phyloP scores from a whole-genome alignment of 2,888 invertebrate species.

The Scrobipalpa atriplicella region DNA sequence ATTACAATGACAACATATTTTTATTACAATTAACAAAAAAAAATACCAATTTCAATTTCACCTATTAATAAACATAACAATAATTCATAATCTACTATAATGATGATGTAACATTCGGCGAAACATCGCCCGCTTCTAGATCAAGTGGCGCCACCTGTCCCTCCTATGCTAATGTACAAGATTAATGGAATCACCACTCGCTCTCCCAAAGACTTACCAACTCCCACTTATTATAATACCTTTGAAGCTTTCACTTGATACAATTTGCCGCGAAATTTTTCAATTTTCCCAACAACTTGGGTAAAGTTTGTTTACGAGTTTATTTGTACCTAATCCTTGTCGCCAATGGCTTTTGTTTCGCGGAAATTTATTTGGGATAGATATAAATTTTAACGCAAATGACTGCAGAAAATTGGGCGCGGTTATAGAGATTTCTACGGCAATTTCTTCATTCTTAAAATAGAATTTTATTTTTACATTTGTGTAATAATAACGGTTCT shows the following conservation, averaged over 20 bases:
- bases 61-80: no score
- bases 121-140: conserved; percentile 48
- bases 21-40: no score
- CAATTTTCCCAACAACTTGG: conserved; percentile 34
- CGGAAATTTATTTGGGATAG: conserved; percentile 29
- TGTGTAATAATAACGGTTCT: neutral
- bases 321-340: conserved; percentile 27
- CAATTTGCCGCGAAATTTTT: conserved; percentile 38
- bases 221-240: conserved; percentile 56
- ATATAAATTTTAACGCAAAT: conserved; percentile 26
- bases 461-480: neutral
- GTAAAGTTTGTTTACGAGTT: conserved; percentile 30
- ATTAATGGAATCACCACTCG: conserved; percentile 71
- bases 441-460: neutral
- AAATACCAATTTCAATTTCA: no score
- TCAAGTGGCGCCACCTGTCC: conserved; percentile 68
- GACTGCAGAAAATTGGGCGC: conserved; percentile 13
- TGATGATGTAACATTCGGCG: conserved; percentile 52
- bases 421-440: conserved; percentile 10
- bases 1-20: no score
- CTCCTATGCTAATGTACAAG: conserved; percentile 67
- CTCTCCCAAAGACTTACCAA: conserved; percentile 51
- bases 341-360: conserved; percentile 27
- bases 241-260: conserved; percentile 46
- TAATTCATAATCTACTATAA: conserved; percentile 44